phyloP scores from a whole-genome alignment of 1,140 invertebrate species.

The Hypothenemus hampei region DNA sequence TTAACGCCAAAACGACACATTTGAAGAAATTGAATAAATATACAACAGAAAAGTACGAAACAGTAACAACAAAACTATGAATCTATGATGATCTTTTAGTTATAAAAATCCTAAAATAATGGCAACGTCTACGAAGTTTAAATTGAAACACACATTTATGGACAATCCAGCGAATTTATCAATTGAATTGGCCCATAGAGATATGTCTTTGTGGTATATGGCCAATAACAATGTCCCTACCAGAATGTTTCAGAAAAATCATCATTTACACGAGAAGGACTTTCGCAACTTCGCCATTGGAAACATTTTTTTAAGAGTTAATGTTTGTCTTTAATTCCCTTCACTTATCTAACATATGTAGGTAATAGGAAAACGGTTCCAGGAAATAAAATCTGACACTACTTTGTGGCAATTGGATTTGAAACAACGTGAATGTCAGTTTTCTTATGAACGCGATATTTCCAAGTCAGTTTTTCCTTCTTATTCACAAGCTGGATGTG shows the following conservation, averaged over 20 bases:
- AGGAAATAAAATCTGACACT: background rate
- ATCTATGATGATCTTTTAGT: too few species aligned
- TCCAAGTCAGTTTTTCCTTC: background rate
- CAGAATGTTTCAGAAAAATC: constrained; percentile 12
- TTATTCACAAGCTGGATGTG: constrained; percentile 12
- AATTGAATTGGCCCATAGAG: constrained; percentile 8
- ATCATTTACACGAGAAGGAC: background rate
- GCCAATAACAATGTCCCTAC: constrained; percentile 6
- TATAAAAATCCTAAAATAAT: too few species aligned
- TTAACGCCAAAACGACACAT: too few species aligned
- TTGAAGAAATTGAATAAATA: too few species aligned
- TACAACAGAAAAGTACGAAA: too few species aligned
- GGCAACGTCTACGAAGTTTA: too few species aligned
- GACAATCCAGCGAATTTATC: constrained; percentile 7
- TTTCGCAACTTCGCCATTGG: background rate
- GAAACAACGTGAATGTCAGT: constrained; percentile 3
- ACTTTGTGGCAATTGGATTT: background rate
- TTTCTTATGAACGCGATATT: background rate
- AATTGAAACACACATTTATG: too few species aligned
- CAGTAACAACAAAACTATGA: too few species aligned
- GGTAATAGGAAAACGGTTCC: background rate
- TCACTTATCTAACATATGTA: background rate
- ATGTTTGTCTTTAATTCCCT: too few species aligned
- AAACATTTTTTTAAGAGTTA: constrained; percentile 2
- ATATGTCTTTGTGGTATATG: constrained; percentile 9